A percentile compares a stretch with the other conserved stretches of the same genome.
Conservation (phyloP, 2,113 vertebrate genomes). For the Corapipo altera region DNA sequence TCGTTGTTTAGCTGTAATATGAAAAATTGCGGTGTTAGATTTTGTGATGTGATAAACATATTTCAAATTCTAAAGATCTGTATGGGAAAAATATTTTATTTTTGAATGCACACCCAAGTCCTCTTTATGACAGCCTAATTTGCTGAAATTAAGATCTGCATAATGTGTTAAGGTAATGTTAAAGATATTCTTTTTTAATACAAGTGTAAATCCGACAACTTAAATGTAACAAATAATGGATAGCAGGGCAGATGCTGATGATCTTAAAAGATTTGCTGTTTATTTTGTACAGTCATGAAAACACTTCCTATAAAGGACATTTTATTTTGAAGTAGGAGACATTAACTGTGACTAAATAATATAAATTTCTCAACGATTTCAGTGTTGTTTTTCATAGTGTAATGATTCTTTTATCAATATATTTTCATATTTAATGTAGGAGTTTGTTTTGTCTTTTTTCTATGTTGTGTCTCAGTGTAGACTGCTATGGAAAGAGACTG, state of each 20-base stretch:
- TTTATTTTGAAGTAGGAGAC: slow-evolving; percentile 40
- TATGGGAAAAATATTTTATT: background rate
- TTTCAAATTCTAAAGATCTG: background rate
- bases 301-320: background rate
- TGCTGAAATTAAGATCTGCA: slow-evolving; percentile 1
- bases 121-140: background rate
- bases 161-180: background rate
- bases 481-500: background rate
- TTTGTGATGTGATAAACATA: background rate
- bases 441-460: background rate
- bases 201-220: background rate
- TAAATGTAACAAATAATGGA: slow-evolving; percentile 12
- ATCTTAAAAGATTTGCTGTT: slow-evolving; percentile 21
- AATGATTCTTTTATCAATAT: background rate
- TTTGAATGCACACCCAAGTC: background rate
- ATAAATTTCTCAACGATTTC: slow-evolving; percentile 8
- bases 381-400: background rate
- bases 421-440: background rate
- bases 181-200: slow-evolving; percentile 21
- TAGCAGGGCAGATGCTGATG: slow-evolving; percentile 15
- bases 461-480: background rate
- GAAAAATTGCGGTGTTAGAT: background rate
- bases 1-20: background rate
- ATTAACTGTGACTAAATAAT: background rate
- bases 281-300: slow-evolving; percentile 28